These are phyloP conservation scores for Platycheirus rosarum DNA, from an alignment of 2,888 invertebrate genomes.

Conservation along the genomic window DNA sequence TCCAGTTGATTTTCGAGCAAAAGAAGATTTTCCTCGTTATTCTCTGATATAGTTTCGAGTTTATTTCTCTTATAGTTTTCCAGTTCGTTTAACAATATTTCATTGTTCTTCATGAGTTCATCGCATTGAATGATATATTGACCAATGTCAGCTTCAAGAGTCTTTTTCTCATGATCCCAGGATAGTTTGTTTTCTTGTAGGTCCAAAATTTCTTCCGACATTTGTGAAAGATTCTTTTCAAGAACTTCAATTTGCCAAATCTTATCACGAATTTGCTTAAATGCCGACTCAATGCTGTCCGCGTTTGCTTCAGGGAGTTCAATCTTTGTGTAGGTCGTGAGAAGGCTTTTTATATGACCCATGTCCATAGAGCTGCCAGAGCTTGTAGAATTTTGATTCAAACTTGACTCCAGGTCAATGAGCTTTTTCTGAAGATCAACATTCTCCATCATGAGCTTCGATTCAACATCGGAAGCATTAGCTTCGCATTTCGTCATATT, in stretches of 20 bases:
- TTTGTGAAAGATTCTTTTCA: conserved; percentile 85
- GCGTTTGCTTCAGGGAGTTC: conserved; percentile 73
- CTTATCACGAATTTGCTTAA: conserved; percentile 85
- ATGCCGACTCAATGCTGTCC: conserved; percentile 79
- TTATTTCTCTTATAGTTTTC: conserved; percentile 85
- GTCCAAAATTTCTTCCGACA: conserved; percentile 83
- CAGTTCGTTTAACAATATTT: conserved; percentile 87
- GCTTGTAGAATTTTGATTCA: conserved; percentile 51
- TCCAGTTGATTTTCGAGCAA: conserved; percentile 87
- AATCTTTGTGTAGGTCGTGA: conserved; percentile 76
- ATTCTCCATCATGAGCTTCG: conserved; percentile 76
- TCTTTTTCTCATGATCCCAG: conserved; percentile 84
- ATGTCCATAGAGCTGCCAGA: conserved; percentile 56
- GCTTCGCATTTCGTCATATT: conserved; percentile 73
- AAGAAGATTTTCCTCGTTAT: conserved; percentile 87
- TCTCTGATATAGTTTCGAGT: conserved; percentile 88
- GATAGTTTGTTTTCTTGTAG: conserved; percentile 83
- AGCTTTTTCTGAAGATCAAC: conserved; percentile 77
- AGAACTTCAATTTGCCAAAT: conserved; percentile 85
- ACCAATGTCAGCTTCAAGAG: conserved; percentile 82
- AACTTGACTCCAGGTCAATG: conserved; percentile 80
- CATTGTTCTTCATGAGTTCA: conserved; percentile 88
- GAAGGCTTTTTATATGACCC: conserved; percentile 76
- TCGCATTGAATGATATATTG: conserved; percentile 85
- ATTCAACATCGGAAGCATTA: conserved; percentile 75